phyloP scores from a whole-genome alignment of 2,888 invertebrate genomes.

The Maniola hyperantus region DNA sequence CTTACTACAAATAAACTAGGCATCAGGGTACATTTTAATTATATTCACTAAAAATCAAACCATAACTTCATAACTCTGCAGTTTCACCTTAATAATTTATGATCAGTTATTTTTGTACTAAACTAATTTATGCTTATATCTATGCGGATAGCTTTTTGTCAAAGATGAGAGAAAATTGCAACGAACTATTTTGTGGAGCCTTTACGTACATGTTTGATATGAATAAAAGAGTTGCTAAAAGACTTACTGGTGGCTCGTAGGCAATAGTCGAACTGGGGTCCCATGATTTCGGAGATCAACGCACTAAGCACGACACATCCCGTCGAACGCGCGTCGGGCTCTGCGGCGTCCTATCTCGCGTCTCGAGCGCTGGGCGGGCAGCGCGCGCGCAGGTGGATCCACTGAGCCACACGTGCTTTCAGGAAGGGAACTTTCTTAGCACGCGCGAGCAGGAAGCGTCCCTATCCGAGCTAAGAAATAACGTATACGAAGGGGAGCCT shows the following conservation, averaged over 20 bases:
- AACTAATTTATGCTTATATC: too few relatives aligned
- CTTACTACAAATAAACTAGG: too few relatives aligned
- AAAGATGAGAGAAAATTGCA: slow-evolving; percentile 1
- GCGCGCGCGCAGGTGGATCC: slow-evolving; percentile 69
- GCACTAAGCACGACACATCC: slow-evolving; percentile 71
- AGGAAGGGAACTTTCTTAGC: slow-evolving; percentile 60
- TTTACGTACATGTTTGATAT: neutral
- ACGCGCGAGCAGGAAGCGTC: slow-evolving; percentile 62
- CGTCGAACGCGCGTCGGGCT: slow-evolving; percentile 68
- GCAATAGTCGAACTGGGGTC: slow-evolving; percentile 79
- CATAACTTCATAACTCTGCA: neutral
- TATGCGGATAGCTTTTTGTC: too few relatives aligned
- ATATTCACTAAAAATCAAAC: neutral
- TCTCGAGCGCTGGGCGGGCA: slow-evolving; percentile 41
- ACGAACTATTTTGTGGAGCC: neutral
- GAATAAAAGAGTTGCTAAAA: neutral
- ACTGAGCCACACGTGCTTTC: slow-evolving; percentile 70
- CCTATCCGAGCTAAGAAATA: slow-evolving; percentile 43
- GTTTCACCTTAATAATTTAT: neutral
- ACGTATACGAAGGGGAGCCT: slow-evolving; percentile 48
- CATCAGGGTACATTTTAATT: too few relatives aligned
- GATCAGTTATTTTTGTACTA: slow-evolving; percentile 13
- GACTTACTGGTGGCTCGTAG: slow-evolving; percentile 77
- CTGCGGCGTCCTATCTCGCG: slow-evolving; percentile 52
- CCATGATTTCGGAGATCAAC: slow-evolving; percentile 54